Percentiles rank a stretch among this genome's conserved stretches.
These are phyloP conservation scores for Rhyacophila evoluta DNA, from an alignment of 2,888 invertebrate species.

Conservation along the genomic window DNA sequence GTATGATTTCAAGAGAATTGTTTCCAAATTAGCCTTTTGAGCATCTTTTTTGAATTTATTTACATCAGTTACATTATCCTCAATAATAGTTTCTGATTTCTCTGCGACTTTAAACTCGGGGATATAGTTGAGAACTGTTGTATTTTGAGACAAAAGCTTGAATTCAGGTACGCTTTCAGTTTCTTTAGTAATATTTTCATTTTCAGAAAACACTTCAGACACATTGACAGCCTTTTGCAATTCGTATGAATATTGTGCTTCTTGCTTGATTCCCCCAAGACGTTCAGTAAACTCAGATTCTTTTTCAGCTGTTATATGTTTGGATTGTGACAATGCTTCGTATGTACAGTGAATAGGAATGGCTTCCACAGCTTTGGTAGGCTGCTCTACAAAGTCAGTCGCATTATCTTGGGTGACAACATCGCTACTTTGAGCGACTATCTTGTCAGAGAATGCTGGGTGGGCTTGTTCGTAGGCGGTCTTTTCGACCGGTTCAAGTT, in stretches of 20 bases:
- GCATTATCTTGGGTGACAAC: slow-evolving; percentile 61
- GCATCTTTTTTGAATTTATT: slow-evolving; percentile 49
- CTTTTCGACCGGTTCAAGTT: slow-evolving; percentile 62
- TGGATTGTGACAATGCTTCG: slow-evolving; percentile 59
- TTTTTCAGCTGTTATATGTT: slow-evolving; percentile 62
- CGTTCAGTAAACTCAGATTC: slow-evolving; percentile 60
- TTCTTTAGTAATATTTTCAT: slow-evolving; percentile 62
- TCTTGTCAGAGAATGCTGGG: slow-evolving; percentile 61
- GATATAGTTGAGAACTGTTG: slow-evolving; percentile 41
- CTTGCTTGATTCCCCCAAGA: slow-evolving; percentile 60
- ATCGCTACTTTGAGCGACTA: slow-evolving; percentile 67
- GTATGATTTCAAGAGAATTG: slow-evolving; percentile 53
- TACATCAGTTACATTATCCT: slow-evolving; percentile 53
- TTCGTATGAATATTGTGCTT: slow-evolving; percentile 63
- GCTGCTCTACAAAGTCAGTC: slow-evolving; percentile 55
- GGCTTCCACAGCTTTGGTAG: slow-evolving; percentile 56
- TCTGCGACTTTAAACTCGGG: slow-evolving; percentile 60
- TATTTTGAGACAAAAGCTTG: slow-evolving; percentile 57
- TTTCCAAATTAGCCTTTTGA: slow-evolving; percentile 51
- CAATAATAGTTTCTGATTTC: slow-evolving; percentile 58
- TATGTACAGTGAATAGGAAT: slow-evolving; percentile 58
- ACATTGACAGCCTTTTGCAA: slow-evolving; percentile 61
- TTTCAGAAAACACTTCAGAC: slow-evolving; percentile 62
- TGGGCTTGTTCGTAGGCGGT: slow-evolving; percentile 61
- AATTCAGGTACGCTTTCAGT: slow-evolving; percentile 59